A percentile compares a stretch with the other conserved stretches of the same genome.
Conservation (phyloP, 1,140 invertebrate species). For the Temnothorax nylanderi region DNA sequence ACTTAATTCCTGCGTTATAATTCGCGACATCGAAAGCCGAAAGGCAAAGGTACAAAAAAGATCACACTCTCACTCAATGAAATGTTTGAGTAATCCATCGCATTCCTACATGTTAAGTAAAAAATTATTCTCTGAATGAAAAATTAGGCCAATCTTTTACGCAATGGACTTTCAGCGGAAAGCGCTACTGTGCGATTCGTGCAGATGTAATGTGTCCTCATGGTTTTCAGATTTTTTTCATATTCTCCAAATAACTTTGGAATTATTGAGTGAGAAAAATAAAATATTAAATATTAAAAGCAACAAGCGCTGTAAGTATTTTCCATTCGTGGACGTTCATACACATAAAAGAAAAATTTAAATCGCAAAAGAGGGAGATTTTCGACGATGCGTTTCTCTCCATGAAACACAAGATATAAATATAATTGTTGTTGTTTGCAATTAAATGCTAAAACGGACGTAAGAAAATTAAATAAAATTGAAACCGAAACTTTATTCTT, state of each 20-base stretch:
- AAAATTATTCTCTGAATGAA: constrained; percentile 41
- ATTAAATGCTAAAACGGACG: not conserved
- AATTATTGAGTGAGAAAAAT: constrained; percentile 2
- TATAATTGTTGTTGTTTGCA: not conserved
- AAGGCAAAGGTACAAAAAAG: constrained; percentile 36
- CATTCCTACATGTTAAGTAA: constrained; percentile 35
- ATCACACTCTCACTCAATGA: constrained; percentile 20
- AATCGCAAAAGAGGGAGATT: not conserved
- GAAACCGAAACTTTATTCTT: not conserved
- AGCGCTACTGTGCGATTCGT: constrained; percentile 53
- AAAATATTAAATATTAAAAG: not conserved
- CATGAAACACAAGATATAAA: not conserved
- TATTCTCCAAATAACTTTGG: not conserved
- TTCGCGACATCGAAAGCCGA: constrained; percentile 36
- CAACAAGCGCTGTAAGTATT: not conserved
- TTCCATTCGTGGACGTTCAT: not conserved
- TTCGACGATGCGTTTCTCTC: not conserved
- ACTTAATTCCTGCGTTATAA: constrained; percentile 26
- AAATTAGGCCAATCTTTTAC: constrained; percentile 55
- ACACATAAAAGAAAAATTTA: not conserved
- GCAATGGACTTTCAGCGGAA: constrained; percentile 38
- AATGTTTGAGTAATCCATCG: not conserved
- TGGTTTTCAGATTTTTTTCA: constrained; percentile 19
- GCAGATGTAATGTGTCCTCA: constrained; percentile 9
- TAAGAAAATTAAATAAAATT: constrained; percentile 6